Percentiles rank a stretch among this genome's conserved stretches.
phyloP scores from a whole-genome alignment of 2,888 invertebrate genomes.

The Drosophila siamana region DNA sequence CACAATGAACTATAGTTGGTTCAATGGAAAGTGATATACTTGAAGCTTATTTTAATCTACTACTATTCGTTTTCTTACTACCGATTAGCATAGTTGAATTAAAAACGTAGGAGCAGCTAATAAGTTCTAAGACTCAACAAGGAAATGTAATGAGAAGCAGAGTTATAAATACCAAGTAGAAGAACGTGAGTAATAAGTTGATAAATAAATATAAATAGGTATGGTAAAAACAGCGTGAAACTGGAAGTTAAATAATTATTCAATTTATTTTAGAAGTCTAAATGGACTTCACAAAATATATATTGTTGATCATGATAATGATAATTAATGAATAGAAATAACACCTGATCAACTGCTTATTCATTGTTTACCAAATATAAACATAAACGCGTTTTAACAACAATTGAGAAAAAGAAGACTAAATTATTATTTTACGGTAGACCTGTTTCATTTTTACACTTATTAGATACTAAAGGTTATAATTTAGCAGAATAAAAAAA shows the following conservation, averaged over 20 bases:
- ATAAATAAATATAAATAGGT: conserved; percentile 1
- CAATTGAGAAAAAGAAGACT: conserved; percentile 23
- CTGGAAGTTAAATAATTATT: no score
- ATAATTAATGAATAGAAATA: conserved; percentile 19
- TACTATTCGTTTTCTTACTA: not conserved
- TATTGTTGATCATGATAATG: conserved; percentile 12
- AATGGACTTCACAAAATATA: conserved; percentile 12
- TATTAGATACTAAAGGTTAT: no score
- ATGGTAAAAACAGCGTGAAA: no score
- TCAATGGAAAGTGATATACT: not conserved
- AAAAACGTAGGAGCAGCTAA: not conserved
- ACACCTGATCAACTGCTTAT: conserved; percentile 59
- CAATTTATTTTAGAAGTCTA: not conserved
- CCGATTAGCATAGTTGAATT: no score
- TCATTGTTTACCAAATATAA: conserved; percentile 68
- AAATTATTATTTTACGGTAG: conserved; percentile 40
- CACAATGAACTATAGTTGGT: conserved; percentile 6
- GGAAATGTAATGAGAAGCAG: not conserved
- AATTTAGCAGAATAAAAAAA: not conserved
- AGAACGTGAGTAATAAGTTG: not conserved
- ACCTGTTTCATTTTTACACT: conserved; percentile 30
- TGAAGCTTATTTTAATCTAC: not conserved
- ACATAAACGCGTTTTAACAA: conserved; percentile 59
- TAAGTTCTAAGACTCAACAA: not conserved
- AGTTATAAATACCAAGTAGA: not conserved